These are phyloP conservation scores for Tapirus indicus DNA, from an alignment of 2,797 vertebrate genomes.

Conservation along the genomic window DNA sequence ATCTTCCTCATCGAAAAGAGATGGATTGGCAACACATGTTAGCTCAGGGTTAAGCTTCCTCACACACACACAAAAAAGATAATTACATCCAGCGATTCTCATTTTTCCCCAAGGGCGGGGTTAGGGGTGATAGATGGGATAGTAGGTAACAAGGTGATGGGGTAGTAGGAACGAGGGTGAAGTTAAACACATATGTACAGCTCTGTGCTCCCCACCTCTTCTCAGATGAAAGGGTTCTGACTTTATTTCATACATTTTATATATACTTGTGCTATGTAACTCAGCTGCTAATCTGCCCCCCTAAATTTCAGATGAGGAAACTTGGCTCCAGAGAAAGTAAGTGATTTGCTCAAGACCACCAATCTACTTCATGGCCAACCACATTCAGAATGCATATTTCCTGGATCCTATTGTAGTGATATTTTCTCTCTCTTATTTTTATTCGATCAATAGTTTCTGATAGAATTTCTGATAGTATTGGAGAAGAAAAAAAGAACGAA, in stretches of 20 bases:
- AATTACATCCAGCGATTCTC: background rate
- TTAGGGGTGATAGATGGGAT: background rate
- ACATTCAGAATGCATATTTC: conserved; percentile 7
- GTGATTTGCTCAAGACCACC: background rate
- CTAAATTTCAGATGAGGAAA: conserved; percentile 17
- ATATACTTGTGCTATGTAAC: background rate
- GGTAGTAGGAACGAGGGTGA: background rate
- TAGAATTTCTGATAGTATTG: background rate
- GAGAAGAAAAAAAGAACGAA: background rate
- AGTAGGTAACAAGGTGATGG: background rate
- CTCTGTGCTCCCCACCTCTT: background rate
- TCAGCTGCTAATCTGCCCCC: background rate
- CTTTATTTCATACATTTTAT: background rate
- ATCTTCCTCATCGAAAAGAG: no score
- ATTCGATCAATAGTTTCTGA: background rate
- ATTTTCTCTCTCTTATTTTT: background rate
- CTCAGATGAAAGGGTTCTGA: background rate
- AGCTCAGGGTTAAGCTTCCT: no score
- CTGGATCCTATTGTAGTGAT: background rate
- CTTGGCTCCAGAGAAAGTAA: background rate
- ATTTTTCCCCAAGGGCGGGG: background rate
- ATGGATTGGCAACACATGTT: no score
- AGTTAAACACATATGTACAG: background rate
- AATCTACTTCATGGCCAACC: background rate
- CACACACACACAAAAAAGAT: background rate